Evolutionary conservation across 2,113 vertebrate genomes (phyloP).

Genomic region (Macrotis lagotis): DNA sequence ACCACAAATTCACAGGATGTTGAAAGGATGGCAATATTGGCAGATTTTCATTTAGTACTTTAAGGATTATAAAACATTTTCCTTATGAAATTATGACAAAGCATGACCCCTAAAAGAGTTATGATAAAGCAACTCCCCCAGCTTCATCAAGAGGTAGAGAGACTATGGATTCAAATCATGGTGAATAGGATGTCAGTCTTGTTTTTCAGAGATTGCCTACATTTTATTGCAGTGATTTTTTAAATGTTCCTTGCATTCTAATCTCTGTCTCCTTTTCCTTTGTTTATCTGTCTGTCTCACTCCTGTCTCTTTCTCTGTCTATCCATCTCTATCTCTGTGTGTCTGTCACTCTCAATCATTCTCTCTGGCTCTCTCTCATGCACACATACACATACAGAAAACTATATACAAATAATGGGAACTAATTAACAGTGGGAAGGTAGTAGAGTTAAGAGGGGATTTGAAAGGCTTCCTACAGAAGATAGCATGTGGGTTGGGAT

Average conservation of each 20-base stretch:
- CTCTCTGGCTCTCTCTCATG: too few species aligned
- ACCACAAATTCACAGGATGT: neutral
- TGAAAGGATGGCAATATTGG: neutral
- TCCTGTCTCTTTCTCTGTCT: too few species aligned
- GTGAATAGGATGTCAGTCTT: neutral
- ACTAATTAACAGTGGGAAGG: neutral
- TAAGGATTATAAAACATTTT: neutral
- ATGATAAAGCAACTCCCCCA: neutral
- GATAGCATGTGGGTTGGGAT: too few species aligned
- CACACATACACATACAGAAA: neutral
- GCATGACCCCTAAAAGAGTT: neutral
- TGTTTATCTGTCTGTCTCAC: too few species aligned
- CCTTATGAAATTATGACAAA: neutral
- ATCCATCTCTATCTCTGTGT: too few species aligned
- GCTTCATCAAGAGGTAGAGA: neutral
- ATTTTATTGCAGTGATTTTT: neutral
- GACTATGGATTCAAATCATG: neutral
- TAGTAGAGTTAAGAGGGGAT: neutral
- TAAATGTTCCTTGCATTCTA: too few species aligned
- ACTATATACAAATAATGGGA: neutral
- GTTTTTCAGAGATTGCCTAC: neutral
- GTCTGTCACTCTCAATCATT: too few species aligned
- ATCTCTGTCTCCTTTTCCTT: too few species aligned
- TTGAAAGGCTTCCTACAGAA: neutral
- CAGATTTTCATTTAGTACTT: neutral